A percentile compares a stretch with the other conserved stretches of the same genome.
These are phyloP conservation scores for Caenorhabditis inopinata DNA, from an alignment of 1,140 invertebrate species.

Conservation along the genomic window DNA sequence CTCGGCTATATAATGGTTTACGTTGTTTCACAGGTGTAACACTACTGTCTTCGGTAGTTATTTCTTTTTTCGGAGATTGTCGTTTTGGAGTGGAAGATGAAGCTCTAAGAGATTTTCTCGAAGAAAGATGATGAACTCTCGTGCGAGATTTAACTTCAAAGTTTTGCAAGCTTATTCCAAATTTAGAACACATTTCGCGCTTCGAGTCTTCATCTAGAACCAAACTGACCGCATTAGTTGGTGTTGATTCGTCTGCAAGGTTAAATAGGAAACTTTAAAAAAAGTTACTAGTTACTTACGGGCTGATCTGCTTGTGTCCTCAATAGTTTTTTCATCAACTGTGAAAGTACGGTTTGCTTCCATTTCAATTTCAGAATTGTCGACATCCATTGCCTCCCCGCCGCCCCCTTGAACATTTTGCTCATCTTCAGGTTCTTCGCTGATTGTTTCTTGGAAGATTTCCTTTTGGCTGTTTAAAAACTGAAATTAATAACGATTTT, in stretches of 20 bases:
- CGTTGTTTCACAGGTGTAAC: background rate
- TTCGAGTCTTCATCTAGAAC: background rate
- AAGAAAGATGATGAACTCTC: background rate
- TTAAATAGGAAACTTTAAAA: too few species aligned
- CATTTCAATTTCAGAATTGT: background rate
- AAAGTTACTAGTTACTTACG: background rate
- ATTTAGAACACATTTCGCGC: background rate
- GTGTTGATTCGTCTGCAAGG: background rate
- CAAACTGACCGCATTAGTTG: background rate
- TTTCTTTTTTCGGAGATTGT: background rate
- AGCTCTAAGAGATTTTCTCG: background rate
- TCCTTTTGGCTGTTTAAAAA: background rate
- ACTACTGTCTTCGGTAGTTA: background rate
- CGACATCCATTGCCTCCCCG: background rate
- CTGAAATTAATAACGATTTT: background rate
- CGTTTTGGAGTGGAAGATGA: background rate
- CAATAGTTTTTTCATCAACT: background rate
- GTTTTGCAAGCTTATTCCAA: background rate
- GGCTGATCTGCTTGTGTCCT: background rate
- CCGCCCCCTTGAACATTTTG: background rate
- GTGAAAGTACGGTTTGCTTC: background rate
- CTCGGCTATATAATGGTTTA: background rate
- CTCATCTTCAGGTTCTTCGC: background rate
- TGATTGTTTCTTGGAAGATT: background rate
- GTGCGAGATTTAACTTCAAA: constrained; percentile 1